Evolutionary conservation across 1,140 invertebrate genomes (phyloP).

Genomic region (Dreissena polymorpha): DNA sequence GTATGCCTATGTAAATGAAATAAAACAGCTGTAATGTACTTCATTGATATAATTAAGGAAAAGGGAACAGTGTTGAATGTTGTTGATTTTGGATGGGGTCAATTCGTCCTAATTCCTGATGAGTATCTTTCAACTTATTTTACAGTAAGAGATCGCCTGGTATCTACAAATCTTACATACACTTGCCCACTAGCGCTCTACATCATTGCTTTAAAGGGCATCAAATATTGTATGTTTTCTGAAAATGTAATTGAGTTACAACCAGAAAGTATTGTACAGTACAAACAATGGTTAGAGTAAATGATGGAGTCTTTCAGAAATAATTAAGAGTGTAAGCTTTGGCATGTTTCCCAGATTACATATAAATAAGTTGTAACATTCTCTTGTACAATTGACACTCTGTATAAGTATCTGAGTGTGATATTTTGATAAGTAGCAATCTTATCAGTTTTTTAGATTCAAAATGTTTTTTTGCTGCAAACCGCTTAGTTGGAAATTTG

Average conservation of each 20-base stretch:
- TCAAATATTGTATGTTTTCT: background rate
- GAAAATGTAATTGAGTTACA: conserved; percentile 3
- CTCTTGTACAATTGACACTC: too few species aligned
- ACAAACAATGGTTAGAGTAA: background rate
- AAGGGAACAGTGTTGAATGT: conserved; percentile 3
- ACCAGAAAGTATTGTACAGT: background rate
- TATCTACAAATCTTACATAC: background rate
- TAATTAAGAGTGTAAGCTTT: too few species aligned
- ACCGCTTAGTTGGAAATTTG: too few species aligned
- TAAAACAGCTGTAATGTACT: conserved; percentile 7
- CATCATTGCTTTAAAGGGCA: background rate
- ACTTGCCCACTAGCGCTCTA: background rate
- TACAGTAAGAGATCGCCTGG: conserved; percentile 1
- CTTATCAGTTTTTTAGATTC: too few species aligned
- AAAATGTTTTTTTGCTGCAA: too few species aligned
- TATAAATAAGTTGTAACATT: too few species aligned
- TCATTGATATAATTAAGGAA: conserved; percentile 4
- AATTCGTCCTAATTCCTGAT: conserved; percentile 1
- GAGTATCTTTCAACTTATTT: conserved; percentile 3
- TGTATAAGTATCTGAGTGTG: too few species aligned
- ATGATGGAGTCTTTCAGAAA: background rate
- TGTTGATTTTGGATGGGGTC: conserved; percentile 13
- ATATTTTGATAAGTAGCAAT: too few species aligned
- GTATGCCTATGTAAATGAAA: background rate
- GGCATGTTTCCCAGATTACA: too few species aligned